Conservation (phyloP, 2,888 invertebrate genomes). For the Caenorhabditis wallacei region DNA sequence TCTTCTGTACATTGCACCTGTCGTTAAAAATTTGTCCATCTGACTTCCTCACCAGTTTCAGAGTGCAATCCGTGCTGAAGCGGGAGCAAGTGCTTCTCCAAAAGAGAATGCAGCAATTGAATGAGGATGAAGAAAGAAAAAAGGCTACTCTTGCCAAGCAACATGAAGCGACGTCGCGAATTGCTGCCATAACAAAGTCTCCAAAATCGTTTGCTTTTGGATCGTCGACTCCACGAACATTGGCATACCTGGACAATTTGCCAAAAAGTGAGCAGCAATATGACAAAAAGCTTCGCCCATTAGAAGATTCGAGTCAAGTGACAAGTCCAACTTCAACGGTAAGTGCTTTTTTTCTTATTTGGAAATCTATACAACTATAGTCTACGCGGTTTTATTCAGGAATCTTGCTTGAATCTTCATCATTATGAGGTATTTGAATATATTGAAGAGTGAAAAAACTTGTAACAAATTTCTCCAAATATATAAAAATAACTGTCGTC, state of each 20-base stretch:
- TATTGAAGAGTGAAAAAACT: slow-evolving; percentile 3
- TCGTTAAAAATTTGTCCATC: not conserved
- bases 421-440: slow-evolving; percentile 36
- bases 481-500: slow-evolving; percentile 15
- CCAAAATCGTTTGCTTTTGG: slow-evolving; percentile 80
- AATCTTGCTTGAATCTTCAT: slow-evolving; percentile 55
- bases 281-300: slow-evolving; percentile 68
- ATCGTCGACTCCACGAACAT: slow-evolving; percentile 79
- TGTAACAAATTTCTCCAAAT: slow-evolving; percentile 14
- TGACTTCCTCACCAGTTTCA: slow-evolving; percentile 32
- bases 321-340: slow-evolving; percentile 38
- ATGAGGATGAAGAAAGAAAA: slow-evolving; percentile 67
- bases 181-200: slow-evolving; percentile 67
- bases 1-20: slow-evolving; percentile 10
- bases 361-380: not conserved
- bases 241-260: slow-evolving; percentile 77
- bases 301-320: slow-evolving; percentile 13
- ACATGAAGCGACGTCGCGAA: slow-evolving; percentile 79
- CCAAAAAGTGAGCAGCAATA: slow-evolving; percentile 69
- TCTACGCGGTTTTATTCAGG: slow-evolving; percentile 32
- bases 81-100: slow-evolving; percentile 74
- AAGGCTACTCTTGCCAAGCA: slow-evolving; percentile 70
- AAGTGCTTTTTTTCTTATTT: slow-evolving; percentile 15
- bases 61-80: slow-evolving; percentile 64
- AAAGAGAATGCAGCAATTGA: slow-evolving; percentile 65